These are phyloP conservation scores for Platyscelio sp. DNA, from an alignment of 2,888 invertebrate genomes.

Conservation along the genomic window DNA sequence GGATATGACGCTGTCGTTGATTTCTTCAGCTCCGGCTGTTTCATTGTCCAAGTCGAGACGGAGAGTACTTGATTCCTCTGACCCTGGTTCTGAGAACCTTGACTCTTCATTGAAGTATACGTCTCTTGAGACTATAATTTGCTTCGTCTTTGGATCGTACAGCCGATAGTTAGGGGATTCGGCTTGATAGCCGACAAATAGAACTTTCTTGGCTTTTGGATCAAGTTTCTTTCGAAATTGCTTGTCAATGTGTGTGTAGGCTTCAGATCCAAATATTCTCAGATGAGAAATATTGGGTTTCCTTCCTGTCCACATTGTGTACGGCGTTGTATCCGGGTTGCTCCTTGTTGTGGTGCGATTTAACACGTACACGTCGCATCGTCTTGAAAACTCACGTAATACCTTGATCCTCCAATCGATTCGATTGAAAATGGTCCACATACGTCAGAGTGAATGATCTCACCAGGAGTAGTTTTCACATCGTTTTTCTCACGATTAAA, in stretches of 20 bases:
- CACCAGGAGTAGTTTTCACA: background rate
- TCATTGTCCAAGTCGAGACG: too few relatives aligned
- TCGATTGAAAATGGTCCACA: background rate
- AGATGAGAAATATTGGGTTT: constrained; percentile 35
- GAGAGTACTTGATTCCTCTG: too few relatives aligned
- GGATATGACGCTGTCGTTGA: too few relatives aligned
- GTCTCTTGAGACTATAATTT: background rate
- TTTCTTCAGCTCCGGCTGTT: too few relatives aligned
- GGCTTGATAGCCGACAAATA: constrained; percentile 59
- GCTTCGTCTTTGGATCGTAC: background rate
- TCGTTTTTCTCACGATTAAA: constrained; percentile 2
- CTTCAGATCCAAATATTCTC: constrained; percentile 32
- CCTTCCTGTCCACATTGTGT: constrained; percentile 27
- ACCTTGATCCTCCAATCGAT: background rate
- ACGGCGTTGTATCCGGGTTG: constrained; percentile 14
- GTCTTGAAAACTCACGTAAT: constrained; percentile 11
- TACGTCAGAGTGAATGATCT: constrained; percentile 22
- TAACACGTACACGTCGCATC: constrained; percentile 23
- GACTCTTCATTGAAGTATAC: background rate
- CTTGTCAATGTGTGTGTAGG: constrained; percentile 52
- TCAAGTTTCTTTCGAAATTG: constrained; percentile 55
- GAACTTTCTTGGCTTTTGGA: constrained; percentile 16
- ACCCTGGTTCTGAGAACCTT: background rate
- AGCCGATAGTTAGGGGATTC: constrained; percentile 40
- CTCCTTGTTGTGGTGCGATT: constrained; percentile 2